Conservation (phyloP, 2,797 vertebrate species). For the Rhinophrynus dorsalis region DNA sequence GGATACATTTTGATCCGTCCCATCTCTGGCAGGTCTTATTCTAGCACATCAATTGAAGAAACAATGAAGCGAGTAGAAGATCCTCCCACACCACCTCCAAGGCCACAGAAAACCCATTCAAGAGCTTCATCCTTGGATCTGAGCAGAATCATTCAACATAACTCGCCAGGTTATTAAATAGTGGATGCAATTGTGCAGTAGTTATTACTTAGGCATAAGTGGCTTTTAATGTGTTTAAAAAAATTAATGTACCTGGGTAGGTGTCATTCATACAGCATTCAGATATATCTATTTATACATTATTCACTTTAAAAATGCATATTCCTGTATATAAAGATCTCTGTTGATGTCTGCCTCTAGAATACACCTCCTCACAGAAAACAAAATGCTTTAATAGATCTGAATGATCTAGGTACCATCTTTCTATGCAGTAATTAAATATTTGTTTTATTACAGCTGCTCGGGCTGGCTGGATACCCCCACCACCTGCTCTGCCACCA, state of each 20-base stretch:
- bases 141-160: constrained; percentile 93
- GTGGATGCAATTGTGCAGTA: neutral
- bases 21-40: constrained; percentile 81
- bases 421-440: too few species aligned
- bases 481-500: constrained; percentile 87
- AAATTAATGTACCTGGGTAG: neutral
- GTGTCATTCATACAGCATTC: too few species aligned
- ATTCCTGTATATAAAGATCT: too few species aligned
- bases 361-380: too few species aligned
- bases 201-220: neutral
- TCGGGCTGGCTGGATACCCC: constrained; percentile 81
- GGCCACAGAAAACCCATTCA: constrained; percentile 93
- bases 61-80: constrained; percentile 90
- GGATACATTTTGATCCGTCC: neutral
- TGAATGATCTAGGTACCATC: too few species aligned
- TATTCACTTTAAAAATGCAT: too few species aligned
- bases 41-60: constrained; percentile 92
- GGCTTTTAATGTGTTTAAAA: too few species aligned
- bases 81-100: constrained; percentile 90
- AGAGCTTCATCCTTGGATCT: constrained; percentile 96
- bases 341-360: too few species aligned
- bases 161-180: constrained; percentile 70
- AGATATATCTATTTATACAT: too few species aligned
- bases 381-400: too few species aligned
- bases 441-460: constrained; percentile 65